Evolutionary conservation across 2,113 vertebrate species (phyloP).

Genomic region (Ailuropoda melanoleuca): DNA sequence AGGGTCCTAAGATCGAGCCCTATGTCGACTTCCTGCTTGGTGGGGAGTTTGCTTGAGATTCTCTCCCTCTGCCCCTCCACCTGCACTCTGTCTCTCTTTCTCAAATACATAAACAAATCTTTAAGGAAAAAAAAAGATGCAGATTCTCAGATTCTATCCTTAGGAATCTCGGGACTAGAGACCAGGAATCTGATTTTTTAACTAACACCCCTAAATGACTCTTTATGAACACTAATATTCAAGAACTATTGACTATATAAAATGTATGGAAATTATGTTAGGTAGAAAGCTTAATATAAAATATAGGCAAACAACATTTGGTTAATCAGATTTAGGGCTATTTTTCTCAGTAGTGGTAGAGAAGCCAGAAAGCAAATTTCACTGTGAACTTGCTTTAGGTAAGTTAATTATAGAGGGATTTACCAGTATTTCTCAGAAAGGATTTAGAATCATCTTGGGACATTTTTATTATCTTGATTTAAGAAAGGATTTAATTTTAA

Average conservation of each 20-base stretch:
- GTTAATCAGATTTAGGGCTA: not conserved
- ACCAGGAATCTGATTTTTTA: not conserved
- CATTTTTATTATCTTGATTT: conserved; percentile 63
- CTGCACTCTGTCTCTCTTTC: not conserved
- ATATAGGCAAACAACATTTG: not conserved
- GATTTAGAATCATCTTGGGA: conserved; percentile 46
- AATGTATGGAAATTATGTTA: not conserved
- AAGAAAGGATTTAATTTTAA: conserved; percentile 55
- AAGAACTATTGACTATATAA: not conserved
- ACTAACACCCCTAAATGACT: not conserved
- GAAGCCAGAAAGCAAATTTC: conserved; percentile 40
- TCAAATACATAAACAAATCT: not conserved
- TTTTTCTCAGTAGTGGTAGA: not conserved
- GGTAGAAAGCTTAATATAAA: not conserved
- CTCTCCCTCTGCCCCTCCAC: not conserved
- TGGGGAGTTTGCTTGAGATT: not conserved
- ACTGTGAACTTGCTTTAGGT: conserved; percentile 42
- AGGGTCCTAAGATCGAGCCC: not conserved
- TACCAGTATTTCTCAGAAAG: conserved; percentile 35
- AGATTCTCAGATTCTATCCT: not conserved
- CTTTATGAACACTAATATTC: not conserved
- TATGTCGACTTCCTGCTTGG: not conserved
- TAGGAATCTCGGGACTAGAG: not conserved
- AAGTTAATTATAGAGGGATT: conserved; percentile 68
- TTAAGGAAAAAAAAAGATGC: not conserved